Percentiles rank a stretch among this genome's conserved stretches.
Conservation (phyloP, 2,113 vertebrate genomes). For the Periophthalmodon schlosseri region DNA sequence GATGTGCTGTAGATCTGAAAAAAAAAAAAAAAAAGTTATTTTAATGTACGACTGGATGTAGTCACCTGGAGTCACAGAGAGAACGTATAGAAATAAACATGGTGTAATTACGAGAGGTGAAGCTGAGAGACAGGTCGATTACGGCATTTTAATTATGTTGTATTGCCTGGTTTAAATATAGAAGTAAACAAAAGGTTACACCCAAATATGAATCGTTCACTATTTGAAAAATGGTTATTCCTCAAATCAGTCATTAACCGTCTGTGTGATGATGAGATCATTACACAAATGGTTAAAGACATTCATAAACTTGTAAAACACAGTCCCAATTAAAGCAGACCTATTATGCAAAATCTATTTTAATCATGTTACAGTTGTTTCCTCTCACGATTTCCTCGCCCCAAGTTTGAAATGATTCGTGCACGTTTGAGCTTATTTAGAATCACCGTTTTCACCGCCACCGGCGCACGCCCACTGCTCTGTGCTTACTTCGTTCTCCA, state of each 20-base stretch:
- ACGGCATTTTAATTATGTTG: not conserved
- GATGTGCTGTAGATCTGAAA: slow-evolving; percentile 87
- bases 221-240: not conserved
- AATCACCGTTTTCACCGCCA: too few species aligned
- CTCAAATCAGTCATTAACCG: not conserved
- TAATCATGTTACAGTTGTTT: too few species aligned
- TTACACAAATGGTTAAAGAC: too few species aligned
- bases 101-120: not conserved
- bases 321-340: too few species aligned
- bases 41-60: not conserved
- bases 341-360: too few species aligned
- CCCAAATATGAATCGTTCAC: not conserved
- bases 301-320: not conserved
- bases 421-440: too few species aligned
- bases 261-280: too few species aligned
- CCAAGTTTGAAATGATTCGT: too few species aligned
- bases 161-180: not conserved
- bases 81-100: not conserved
- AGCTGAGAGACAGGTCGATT: not conserved
- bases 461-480: too few species aligned
- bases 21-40: not conserved
- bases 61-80: not conserved
- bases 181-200: not conserved
- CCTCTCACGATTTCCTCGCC: too few species aligned
- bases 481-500: too few species aligned